Conservation (phyloP, 1,140 invertebrate species). For the Sycophila sp. region DNA sequence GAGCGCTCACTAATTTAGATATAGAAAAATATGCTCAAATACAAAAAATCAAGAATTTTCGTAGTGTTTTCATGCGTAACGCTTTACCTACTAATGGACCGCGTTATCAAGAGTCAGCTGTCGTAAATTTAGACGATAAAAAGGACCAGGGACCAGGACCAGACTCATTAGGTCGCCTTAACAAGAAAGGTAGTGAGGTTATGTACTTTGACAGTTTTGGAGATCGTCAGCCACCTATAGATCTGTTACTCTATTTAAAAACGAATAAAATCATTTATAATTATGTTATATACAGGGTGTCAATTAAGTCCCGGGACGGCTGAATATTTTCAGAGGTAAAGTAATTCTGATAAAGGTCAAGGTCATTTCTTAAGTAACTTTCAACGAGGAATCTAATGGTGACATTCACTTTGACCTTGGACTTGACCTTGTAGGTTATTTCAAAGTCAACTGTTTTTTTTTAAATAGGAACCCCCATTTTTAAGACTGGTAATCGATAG, state of each 20-base stretch:
- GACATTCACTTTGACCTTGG: too few species aligned
- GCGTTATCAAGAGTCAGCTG: slow-evolving; percentile 44
- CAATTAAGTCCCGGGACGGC: too few species aligned
- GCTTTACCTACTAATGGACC: slow-evolving; percentile 38
- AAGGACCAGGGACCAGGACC: slow-evolving; percentile 46
- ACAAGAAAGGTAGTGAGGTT: slow-evolving; percentile 43
- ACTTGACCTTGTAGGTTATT: too few species aligned
- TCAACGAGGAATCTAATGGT: too few species aligned
- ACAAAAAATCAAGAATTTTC: background rate
- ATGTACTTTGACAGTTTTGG: slow-evolving; percentile 53
- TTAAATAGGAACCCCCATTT: too few species aligned
- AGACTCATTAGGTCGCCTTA: slow-evolving; percentile 54
- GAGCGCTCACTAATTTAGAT: background rate
- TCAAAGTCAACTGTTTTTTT: too few species aligned
- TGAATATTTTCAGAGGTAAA: too few species aligned
- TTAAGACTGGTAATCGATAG: too few species aligned
- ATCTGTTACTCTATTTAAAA: slow-evolving; percentile 36
- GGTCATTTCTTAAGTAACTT: too few species aligned
- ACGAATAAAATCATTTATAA: background rate
- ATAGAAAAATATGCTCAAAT: background rate
- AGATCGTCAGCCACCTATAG: slow-evolving; percentile 46
- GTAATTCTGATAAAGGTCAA: too few species aligned
- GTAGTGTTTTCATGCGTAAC: background rate
- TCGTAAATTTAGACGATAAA: slow-evolving; percentile 51
- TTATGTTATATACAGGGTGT: too few species aligned